Evolutionary conservation across 1,140 invertebrate species (phyloP).

Genomic region (Brachionus asplanchnoidis): DNA sequence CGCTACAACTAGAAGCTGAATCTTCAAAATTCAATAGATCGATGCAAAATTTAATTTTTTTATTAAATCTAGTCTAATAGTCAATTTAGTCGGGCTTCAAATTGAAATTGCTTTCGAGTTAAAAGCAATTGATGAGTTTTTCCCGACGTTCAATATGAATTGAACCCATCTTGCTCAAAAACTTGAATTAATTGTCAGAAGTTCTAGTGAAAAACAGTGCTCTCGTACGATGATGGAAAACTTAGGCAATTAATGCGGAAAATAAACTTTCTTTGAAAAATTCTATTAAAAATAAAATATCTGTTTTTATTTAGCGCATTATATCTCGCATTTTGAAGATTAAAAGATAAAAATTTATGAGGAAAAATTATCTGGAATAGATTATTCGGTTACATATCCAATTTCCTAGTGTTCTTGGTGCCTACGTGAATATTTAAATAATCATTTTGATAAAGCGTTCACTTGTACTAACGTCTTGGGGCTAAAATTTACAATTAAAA

Average conservation of each 20-base stretch:
- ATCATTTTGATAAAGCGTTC: not conserved
- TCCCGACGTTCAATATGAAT: not conserved
- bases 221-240: not conserved
- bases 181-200: not conserved
- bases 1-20: not conserved
- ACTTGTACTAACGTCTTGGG: not conserved
- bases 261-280: not conserved
- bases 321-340: not conserved
- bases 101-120: not conserved
- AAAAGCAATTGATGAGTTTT: not conserved
- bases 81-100: not conserved
- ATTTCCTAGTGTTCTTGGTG: not conserved
- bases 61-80: not conserved
- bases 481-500: not conserved
- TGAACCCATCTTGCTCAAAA: not conserved
- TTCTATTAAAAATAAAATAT: not conserved
- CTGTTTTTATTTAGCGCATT: not conserved
- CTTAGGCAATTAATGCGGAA: not conserved
- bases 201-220: not conserved
- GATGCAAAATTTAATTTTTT: not conserved
- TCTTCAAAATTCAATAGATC: not conserved
- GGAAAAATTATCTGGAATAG: not conserved
- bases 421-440: not conserved
- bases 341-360: not conserved
- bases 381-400: not conserved